Evolutionary conservation across 2,113 vertebrate genomes (phyloP).

Genomic region (Campylorhamphus procurvoides): DNA sequence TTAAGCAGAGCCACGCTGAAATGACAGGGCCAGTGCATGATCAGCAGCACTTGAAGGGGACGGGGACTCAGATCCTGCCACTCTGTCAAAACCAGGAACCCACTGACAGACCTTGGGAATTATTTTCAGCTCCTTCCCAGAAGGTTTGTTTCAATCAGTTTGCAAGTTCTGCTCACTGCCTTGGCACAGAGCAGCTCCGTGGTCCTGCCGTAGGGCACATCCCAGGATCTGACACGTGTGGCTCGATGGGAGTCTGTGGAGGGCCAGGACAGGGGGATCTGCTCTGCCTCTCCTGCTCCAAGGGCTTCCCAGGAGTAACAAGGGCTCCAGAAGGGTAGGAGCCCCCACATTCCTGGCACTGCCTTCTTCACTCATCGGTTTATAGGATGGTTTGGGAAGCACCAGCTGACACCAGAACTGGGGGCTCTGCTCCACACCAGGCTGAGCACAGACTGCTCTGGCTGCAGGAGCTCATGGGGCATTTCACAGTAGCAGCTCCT

Average conservation of each 20-base stretch:
- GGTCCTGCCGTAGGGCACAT: neutral
- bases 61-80: neutral
- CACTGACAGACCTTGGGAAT: neutral
- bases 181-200: rapidly evolving
- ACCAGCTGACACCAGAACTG: neutral
- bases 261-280: neutral
- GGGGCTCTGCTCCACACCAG: rapidly evolving
- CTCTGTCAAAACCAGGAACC: neutral
- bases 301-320: neutral
- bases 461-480: neutral
- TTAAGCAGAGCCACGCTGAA: neutral
- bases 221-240: rapidly evolving
- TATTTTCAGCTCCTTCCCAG: neutral
- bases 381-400: rapidly evolving
- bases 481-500: neutral
- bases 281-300: rapidly evolving
- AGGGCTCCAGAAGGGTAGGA: neutral
- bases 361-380: rapidly evolving
- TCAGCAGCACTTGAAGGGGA: conserved; percentile 6
- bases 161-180: neutral
- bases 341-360: rapidly evolving
- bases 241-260: rapidly evolving
- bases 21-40: conserved; percentile 25
- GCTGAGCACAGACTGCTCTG: neutral
- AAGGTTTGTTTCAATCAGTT: neutral